Evolutionary conservation across 2,888 invertebrate genomes (phyloP), one percentile per base, ranked within the genome.

Genomic region (Temnothorax rugatulus): DNA sequence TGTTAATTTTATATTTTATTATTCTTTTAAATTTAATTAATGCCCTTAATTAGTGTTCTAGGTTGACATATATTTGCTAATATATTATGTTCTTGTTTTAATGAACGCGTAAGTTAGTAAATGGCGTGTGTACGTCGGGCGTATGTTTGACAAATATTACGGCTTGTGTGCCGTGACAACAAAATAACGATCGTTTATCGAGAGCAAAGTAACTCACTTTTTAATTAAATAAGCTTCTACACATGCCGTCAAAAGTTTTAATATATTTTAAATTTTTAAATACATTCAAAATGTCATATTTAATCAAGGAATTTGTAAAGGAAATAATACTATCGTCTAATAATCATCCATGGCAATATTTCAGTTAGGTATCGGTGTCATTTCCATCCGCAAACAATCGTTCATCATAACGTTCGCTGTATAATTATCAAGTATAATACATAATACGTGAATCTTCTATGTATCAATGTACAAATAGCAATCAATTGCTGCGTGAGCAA

Each of bases 401-500:
- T 79, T 57, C 18, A 54, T 77, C 54, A 54, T 13, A 66, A 29
- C 38, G 4, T 0, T 15, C 68, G 11, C 18, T 69, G 44, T 44
- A 68, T 44, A 68, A 79, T 57, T 77, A 41, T 54, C 57, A 68
- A 54, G 47, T 68, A 52, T 79, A 57, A 79, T 41, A 41, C 41
- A 25, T 52, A 63, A 52, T 57, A 34, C 21, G 1, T 21, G 68
- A 34, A 44, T 59, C 54, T 79, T 68, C 57, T 34, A 38, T 29
- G 38, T 64, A 64, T 41, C 54, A 66, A 66, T 34, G 15, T 38
- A 38, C 63, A 64, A 76, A 52, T 13, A 76, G 47, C 44, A 52
- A 75, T 82, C 66, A 41, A 76, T 69, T 47, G 50, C 8, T 41
- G 61, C 52, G 57, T 66, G 76, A 66, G 29, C 69, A 82, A 81